Evolutionary conservation across 1,140 invertebrate species (phyloP), one percentile per base, ranked within the genome.

Genomic region (Drosophila lowei): DNA sequence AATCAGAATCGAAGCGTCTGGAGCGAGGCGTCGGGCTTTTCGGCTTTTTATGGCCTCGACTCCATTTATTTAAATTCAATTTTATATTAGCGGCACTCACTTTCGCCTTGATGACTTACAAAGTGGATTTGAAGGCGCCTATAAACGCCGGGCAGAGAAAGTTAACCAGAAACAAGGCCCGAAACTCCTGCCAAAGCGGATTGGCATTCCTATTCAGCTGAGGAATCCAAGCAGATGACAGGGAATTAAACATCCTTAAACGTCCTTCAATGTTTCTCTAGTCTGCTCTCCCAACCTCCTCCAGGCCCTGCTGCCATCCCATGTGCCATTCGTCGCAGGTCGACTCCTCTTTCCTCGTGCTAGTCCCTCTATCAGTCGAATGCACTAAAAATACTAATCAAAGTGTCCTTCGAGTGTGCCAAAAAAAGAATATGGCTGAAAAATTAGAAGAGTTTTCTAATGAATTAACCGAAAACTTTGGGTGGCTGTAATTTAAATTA

Each of bases 41-140:
- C 34, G 48, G 64, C 63, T 70, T 85, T 68, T 85, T 85, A 85
- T 67, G 83, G 59, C 79, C 71, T 77, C 83, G 59, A 67, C 77
- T 88, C 65, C 83, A 81, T 86, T 86, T 86, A 86, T 86, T 86
- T 88, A 86, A 86, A 88, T 86, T 86, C 83, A 86, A 86, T 86
- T 88, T 86, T 64, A 78, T 86, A 86, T 86, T 85, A 86, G 81
- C 78, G 63, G 60, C 81, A 76, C 79, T 79, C 79, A 84, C 81
- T 86, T 80, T 52, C 72, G 77, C 66, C 68, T 81, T 85, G n/a
- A 84, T 84, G 76, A 78, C 83, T 86, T 72, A 81, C 73, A 86
- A 85, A 86, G 81, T 86, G 81, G 77, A 86, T 85, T 85, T 79
- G 50, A 64, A 54, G 61, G 50, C 43, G 73, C 62, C 68, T 46